A percentile compares a stretch with the other conserved stretches of the same genome.
Evolutionary conservation across 2,797 vertebrate genomes (phyloP).

Genomic region (Catamblyrhynchus diadema): DNA sequence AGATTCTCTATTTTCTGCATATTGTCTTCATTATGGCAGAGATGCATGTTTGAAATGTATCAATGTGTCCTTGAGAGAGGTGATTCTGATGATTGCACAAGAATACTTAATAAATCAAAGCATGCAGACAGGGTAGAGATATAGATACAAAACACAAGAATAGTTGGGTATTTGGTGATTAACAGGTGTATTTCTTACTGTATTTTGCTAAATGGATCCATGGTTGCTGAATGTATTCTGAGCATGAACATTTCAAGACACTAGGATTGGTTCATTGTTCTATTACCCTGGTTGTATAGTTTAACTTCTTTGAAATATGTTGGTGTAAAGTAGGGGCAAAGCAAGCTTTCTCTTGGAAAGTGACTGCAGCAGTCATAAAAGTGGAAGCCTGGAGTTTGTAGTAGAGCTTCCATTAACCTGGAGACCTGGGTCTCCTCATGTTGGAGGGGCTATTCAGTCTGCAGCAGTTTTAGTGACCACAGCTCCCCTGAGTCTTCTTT

Average conservation of each 20-base stretch:
- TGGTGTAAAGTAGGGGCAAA: background rate
- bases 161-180: background rate
- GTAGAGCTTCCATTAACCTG: conserved; percentile 3
- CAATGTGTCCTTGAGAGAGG: background rate
- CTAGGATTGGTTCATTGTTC: background rate
- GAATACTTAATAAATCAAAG: background rate
- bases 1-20: background rate
- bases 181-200: background rate
- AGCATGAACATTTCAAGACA: background rate
- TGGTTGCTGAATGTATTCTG: background rate
- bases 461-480: background rate
- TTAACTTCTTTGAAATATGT: background rate
- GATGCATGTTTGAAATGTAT: fast-evolving
- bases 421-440: background rate
- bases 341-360: background rate
- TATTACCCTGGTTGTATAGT: background rate
- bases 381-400: background rate
- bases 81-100: background rate
- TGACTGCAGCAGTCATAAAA: background rate
- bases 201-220: background rate
- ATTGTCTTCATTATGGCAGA: background rate
- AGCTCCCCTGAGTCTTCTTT: background rate
- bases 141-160: background rate
- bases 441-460: background rate
- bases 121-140: background rate